A percentile compares a stretch with the other conserved stretches of the same genome.
Conservation (phyloP, 2,797 vertebrate species). For the Fringilla coelebs region DNA sequence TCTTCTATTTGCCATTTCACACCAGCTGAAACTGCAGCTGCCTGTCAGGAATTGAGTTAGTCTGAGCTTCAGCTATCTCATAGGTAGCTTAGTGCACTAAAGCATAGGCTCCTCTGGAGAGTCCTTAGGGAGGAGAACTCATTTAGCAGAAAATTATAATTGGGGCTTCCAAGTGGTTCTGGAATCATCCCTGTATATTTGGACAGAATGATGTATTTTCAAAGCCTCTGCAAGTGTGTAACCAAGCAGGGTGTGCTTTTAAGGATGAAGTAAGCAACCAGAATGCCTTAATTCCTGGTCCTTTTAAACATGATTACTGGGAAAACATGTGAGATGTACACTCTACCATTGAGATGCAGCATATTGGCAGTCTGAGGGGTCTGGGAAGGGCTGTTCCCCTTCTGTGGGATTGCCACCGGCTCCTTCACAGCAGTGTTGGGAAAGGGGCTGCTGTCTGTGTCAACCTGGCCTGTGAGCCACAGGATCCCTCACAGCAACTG, state of each 20-base stretch:
- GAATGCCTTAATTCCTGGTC: neutral
- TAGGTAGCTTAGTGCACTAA: neutral
- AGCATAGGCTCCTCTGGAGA: neutral
- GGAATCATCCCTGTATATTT: neutral
- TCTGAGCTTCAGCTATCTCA: neutral
- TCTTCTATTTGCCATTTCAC: conserved; percentile 44
- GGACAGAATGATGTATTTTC: neutral
- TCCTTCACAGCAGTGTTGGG: neutral
- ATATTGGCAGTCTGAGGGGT: neutral
- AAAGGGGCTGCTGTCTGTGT: neutral
- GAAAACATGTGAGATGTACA: neutral
- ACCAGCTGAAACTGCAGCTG: conserved; percentile 54
- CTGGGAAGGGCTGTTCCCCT: neutral
- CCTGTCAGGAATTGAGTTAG: conserved; percentile 45
- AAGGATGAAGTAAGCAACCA: neutral
- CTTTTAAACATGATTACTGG: neutral
- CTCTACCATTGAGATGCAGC: neutral
- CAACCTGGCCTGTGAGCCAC: neutral
- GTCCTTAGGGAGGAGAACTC: conserved; percentile 20
- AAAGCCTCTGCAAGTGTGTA: neutral
- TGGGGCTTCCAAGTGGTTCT: conserved; percentile 15
- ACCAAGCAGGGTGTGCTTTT: neutral
- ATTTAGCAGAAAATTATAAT: conserved; percentile 45
- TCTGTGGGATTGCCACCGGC: neutral
- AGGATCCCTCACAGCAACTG: neutral